Conservation (phyloP, 2,797 vertebrate genomes). For the Pseudomugil gertrudae region DNA sequence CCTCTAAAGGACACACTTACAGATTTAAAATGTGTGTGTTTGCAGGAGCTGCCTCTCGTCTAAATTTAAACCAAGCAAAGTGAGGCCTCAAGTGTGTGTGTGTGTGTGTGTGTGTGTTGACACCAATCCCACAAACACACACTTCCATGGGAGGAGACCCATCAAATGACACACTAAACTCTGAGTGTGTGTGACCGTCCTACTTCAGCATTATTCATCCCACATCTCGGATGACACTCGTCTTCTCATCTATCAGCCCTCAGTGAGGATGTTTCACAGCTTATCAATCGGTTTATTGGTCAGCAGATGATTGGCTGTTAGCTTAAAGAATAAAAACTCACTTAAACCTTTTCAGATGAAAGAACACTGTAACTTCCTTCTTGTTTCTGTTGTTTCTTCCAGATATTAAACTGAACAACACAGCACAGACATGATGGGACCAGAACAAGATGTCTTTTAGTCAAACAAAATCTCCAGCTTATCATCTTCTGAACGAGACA, state of each 20-base stretch:
- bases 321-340: too few relatives aligned
- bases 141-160: constrained; percentile 20
- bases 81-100: background rate
- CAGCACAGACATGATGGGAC: too few relatives aligned
- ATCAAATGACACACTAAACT: constrained; percentile 22
- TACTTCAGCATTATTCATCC: constrained; percentile 60
- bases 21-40: background rate
- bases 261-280: background rate
- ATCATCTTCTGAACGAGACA: too few relatives aligned
- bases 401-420: too few relatives aligned
- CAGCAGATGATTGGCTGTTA: too few relatives aligned
- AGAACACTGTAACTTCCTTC: too few relatives aligned
- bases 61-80: constrained; percentile 47
- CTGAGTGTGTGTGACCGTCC: constrained; percentile 51
- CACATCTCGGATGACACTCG: constrained; percentile 49
- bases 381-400: too few relatives aligned
- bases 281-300: background rate
- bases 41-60: constrained; percentile 21
- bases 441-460: too few relatives aligned
- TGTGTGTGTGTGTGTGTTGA: constrained; percentile 13
- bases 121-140: constrained; percentile 16
- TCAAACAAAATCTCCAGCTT: too few relatives aligned
- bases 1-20: background rate
- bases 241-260: constrained; percentile 10
- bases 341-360: too few relatives aligned